These are phyloP conservation scores for Siphamia tubifer DNA, from an alignment of 2,113 vertebrate species.

Conservation along the genomic window DNA sequence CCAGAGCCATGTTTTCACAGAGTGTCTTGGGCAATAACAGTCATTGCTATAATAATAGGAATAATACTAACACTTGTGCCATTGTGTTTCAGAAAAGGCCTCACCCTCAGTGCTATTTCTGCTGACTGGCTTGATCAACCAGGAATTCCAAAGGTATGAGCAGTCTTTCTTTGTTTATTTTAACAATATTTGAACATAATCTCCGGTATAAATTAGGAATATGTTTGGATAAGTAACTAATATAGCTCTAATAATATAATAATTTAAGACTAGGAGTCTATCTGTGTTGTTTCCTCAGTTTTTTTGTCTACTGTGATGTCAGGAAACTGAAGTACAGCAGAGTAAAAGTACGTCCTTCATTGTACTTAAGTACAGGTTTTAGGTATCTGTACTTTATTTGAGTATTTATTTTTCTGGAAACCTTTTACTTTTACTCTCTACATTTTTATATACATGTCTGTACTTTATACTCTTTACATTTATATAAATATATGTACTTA, in stretches of 20 bases:
- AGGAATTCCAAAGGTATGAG: constrained; percentile 89
- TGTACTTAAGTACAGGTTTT: too few relatives aligned
- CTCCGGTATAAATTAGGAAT: too few relatives aligned
- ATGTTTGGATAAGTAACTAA: neutral
- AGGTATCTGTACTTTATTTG: too few relatives aligned
- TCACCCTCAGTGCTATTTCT: constrained; percentile 87
- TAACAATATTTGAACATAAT: too few relatives aligned
- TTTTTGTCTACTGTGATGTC: too few relatives aligned
- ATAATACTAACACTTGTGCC: constrained; percentile 57
- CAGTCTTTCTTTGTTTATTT: constrained; percentile 3
- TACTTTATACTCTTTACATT: too few relatives aligned
- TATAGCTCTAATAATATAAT: neutral
- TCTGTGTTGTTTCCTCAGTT: neutral
- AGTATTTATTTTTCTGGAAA: too few relatives aligned
- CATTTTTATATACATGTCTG: too few relatives aligned
- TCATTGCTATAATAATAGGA: constrained; percentile 53
- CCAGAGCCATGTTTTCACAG: constrained; percentile 49
- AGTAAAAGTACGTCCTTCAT: too few relatives aligned
- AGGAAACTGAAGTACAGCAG: too few relatives aligned
- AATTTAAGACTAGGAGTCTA: neutral
- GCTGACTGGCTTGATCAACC: constrained; percentile 91
- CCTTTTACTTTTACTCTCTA: too few relatives aligned
- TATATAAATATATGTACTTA: too few relatives aligned
- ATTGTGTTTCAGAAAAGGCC: constrained; percentile 83
- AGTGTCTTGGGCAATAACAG: constrained; percentile 60